Base-by-base conservation (phyloP, 2,888 invertebrate genomes). In the Pseudolycoriella hygida region DNA sequence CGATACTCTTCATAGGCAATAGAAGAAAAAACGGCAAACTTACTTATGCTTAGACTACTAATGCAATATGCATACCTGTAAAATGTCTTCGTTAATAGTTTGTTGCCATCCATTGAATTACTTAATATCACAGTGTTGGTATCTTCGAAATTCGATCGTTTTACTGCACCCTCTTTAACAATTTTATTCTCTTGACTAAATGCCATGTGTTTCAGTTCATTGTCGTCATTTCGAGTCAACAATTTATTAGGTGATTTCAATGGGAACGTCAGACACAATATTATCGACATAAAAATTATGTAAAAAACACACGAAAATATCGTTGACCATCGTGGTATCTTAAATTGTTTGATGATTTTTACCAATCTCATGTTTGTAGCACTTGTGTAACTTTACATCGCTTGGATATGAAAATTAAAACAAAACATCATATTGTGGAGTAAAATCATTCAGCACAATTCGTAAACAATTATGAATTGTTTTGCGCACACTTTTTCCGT, bases 221-320 rank as follows among this genome's bases (percentile, higher is more conserved):
- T 25, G n/a, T n/a, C n/a, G n/a, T n/a, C n/a, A n/a, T n/a, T n/a
- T n/a, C n/a, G n/a, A 25, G 25, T 25, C 8, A 8, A 25, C 8
- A 25, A 25, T 25, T 25, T 25, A 25, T 25, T 25, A 6, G 42
- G 20, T 43, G 59, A 57, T 51, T 62, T 64, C 42, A 67, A 53
- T 45, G 68, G 67, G 42, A 69, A 60, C 3, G 71, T 67, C 47
- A 71, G 59, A 53, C 67, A 63, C 59, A 70, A 67, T 52, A 72
- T 69, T 54, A 70, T 58, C 46, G 66, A 60, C 53, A 72, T 69
- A 56, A 73, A 70, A 50, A 66, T 60, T 48, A 70, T 56, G 57
- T 73, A 73, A 55, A 71, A 68, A 52, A 73, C 57, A 53, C 71
- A 60, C 48, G 72, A 70, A 49, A 71, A 67, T 44, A 67, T 59